Evolutionary conservation across 37 sponge, comb jelly and placozoan genomes (phyloP).

Genomic region (Agelas oroides): DNA sequence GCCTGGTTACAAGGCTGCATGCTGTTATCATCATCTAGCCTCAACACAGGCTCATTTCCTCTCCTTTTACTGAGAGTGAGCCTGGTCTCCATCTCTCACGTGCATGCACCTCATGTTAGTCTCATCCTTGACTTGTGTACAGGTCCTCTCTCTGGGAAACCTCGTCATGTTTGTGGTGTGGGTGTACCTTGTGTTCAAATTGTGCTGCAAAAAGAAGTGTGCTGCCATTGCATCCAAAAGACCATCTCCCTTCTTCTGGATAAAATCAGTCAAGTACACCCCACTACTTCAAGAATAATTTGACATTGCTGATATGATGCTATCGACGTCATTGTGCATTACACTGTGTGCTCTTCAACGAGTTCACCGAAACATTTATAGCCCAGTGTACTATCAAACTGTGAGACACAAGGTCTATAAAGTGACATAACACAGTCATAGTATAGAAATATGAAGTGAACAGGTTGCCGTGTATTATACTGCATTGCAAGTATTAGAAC

Average conservation of each 20-base stretch:
- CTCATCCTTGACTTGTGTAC: not conserved
- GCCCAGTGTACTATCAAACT: no score
- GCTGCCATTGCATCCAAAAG: not conserved
- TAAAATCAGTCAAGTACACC: not conserved
- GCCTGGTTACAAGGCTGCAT: no score
- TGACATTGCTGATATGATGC: not conserved
- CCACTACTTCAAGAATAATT: no score
- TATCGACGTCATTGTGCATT: not conserved
- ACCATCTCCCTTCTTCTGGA: not conserved
- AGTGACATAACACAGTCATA: no score
- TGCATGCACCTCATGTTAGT: no score
- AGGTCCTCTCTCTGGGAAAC: conserved; percentile 36
- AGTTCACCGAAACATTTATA: no score
- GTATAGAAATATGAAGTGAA: not conserved
- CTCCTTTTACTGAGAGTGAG: no score
- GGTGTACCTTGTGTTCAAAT: conserved; percentile 11
- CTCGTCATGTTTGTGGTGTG: conserved; percentile 18
- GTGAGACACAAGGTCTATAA: not conserved
- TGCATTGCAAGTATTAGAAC: conserved; percentile 2
- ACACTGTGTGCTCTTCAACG: not conserved
- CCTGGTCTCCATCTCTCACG: no score
- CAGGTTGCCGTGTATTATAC: not conserved
- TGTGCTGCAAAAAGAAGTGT: conserved; percentile 11
- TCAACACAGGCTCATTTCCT: no score
- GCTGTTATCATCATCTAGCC: no score